Percentiles rank a stretch among this genome's conserved stretches.
phyloP scores from a whole-genome alignment of 2,888 invertebrate species.

The Idaea dimidiata region DNA sequence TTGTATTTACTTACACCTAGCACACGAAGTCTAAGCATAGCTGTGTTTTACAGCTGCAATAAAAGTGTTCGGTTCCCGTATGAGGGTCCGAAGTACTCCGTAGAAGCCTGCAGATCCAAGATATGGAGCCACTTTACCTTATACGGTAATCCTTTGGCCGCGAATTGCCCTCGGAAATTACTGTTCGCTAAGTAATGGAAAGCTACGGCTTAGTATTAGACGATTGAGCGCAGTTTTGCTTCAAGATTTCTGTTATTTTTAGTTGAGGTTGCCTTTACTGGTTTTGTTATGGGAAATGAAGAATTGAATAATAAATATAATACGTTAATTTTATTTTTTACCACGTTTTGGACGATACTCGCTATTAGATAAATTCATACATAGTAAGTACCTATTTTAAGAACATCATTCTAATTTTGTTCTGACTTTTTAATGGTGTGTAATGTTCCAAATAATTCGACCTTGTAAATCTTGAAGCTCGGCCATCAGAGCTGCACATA shows the following conservation, averaged over 20 bases:
- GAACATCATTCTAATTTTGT: no score
- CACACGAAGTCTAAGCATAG: conserved; percentile 1
- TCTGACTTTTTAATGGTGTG: no score
- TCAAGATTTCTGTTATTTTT: background rate
- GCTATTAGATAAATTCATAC: no score
- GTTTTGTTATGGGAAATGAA: conserved; percentile 1
- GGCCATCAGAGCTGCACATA: no score
- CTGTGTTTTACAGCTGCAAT: conserved; percentile 52
- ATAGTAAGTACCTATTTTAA: no score
- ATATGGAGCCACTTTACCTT: conserved; percentile 42
- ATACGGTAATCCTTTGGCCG: conserved; percentile 46
- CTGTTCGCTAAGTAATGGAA: conserved; percentile 31
- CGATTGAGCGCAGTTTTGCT: background rate
- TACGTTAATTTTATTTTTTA: no score
- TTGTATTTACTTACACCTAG: conserved; percentile 5
- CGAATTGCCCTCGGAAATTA: conserved; percentile 41
- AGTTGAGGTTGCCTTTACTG: background rate
- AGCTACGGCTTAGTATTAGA: conserved; percentile 20
- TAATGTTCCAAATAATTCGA: no score
- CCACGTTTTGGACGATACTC: no score
- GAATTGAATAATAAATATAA: no score
- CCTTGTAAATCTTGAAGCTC: no score
- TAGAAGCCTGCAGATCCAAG: conserved; percentile 42
- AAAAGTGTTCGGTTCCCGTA: conserved; percentile 47
- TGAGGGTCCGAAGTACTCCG: conserved; percentile 38